These are phyloP conservation scores for Aromia moschata DNA, from an alignment of 2,888 invertebrate genomes.

Conservation along the genomic window DNA sequence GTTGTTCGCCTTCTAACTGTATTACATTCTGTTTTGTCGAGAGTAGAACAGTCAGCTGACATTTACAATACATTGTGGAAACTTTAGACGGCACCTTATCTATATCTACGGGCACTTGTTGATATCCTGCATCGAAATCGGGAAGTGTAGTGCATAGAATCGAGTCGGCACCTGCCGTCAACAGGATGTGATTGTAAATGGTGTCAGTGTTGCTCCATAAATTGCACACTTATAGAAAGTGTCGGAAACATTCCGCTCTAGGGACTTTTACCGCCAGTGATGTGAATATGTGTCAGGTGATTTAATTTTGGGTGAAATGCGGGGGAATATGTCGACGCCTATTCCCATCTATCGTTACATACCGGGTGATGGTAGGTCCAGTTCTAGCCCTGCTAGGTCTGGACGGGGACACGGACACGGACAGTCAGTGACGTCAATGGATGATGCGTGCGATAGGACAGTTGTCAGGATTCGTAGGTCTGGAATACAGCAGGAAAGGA, in stretches of 20 bases:
- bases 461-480: constrained; percentile 59
- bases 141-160: constrained; percentile 4
- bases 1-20: constrained; percentile 42
- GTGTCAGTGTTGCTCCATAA: constrained; percentile 11
- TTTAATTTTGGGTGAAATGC: constrained; percentile 36
- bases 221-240: not conserved
- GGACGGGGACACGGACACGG: constrained; percentile 33
- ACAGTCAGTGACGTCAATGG: constrained; percentile 40
- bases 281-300: constrained; percentile 17
- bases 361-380: constrained; percentile 34
- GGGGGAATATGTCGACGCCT: constrained; percentile 37
- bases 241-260: not conserved
- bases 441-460: constrained; percentile 57
- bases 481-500: constrained; percentile 58
- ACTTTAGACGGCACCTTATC: constrained; percentile 20
- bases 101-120: constrained; percentile 14
- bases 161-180: constrained; percentile 11
- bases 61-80: constrained; percentile 37
- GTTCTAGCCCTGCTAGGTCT: constrained; percentile 38
- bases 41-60: constrained; percentile 43
- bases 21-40: constrained; percentile 40
- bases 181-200: constrained; percentile 12
- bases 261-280: constrained; percentile 12
- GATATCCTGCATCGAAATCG: constrained; percentile 15
- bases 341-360: constrained; percentile 41